Conservation (phyloP, 2,888 invertebrate species). For the Rhingia rostrata region DNA sequence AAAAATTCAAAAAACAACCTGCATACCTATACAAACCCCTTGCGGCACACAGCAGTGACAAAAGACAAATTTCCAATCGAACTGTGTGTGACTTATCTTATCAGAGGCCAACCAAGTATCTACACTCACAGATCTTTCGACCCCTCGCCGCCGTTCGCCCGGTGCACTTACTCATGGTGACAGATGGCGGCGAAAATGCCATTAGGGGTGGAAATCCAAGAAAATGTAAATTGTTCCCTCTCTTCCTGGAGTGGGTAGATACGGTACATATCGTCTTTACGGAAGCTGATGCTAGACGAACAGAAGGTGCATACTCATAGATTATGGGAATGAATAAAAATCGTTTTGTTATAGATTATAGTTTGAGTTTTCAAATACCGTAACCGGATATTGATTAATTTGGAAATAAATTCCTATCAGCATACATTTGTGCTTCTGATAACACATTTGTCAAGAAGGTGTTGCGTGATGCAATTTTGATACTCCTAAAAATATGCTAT, state of each 20-base stretch:
- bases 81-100: slow-evolving; percentile 72
- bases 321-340: slow-evolving; percentile 35
- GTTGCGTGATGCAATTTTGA: too few relatives aligned
- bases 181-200: slow-evolving; percentile 58
- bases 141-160: neutral
- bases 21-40: slow-evolving; percentile 12
- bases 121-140: slow-evolving; percentile 19
- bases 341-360: neutral
- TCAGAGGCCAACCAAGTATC: slow-evolving; percentile 45
- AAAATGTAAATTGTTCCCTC: slow-evolving; percentile 46
- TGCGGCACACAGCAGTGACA: slow-evolving; percentile 30
- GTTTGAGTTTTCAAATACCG: neutral
- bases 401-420: slow-evolving; percentile 45
- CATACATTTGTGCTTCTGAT: neutral
- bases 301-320: slow-evolving; percentile 45
- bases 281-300: slow-evolving; percentile 30
- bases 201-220: slow-evolving; percentile 56
- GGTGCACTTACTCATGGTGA: slow-evolving; percentile 26
- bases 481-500: slow-evolving; percentile 32
- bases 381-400: slow-evolving; percentile 40
- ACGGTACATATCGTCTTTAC: neutral
- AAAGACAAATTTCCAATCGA: slow-evolving; percentile 70
- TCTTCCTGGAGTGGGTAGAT: neutral
- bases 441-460: neutral
- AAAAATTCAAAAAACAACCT: slow-evolving; percentile 3